Conservation (phyloP, 2,797 vertebrate genomes). For the Chaunax sp. region DNA sequence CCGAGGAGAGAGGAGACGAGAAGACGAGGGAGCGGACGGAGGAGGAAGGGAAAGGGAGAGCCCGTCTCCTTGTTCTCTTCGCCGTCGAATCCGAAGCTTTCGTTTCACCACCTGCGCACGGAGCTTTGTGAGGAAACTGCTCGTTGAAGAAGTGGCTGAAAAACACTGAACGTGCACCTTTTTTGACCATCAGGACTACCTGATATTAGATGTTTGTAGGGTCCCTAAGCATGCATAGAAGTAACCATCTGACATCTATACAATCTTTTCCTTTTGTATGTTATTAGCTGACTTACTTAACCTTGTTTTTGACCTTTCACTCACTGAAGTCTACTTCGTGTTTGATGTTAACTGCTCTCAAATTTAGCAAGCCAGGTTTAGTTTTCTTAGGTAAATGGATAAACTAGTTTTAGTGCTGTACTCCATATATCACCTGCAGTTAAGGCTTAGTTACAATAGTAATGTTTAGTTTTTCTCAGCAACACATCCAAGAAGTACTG, state of each 20-base stretch:
- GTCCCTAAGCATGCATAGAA: slow-evolving; percentile 73
- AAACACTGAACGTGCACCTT: slow-evolving; percentile 70
- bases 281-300: slow-evolving; percentile 64
- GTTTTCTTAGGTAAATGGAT: slow-evolving; percentile 50
- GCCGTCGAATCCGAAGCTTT: slow-evolving; percentile 43
- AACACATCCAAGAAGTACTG: slow-evolving; percentile 60
- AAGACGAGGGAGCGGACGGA: slow-evolving; percentile 30
- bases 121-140: slow-evolving; percentile 49
- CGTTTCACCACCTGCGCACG: slow-evolving; percentile 46
- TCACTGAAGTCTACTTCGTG: slow-evolving; percentile 57
- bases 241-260: slow-evolving; percentile 55
- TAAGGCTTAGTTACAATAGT: slow-evolving; percentile 56
- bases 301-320: slow-evolving; percentile 64
- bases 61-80: slow-evolving; percentile 40
- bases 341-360: slow-evolving; percentile 63
- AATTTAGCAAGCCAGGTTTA: slow-evolving; percentile 53
- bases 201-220: slow-evolving; percentile 68
- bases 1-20: slow-evolving; percentile 69
- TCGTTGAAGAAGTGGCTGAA: slow-evolving; percentile 50
- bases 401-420: slow-evolving; percentile 50
- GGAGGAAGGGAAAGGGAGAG: slow-evolving; percentile 23
- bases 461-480: slow-evolving; percentile 50
- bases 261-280: slow-evolving; percentile 69
- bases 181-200: slow-evolving; percentile 55
- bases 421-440: slow-evolving; percentile 65